These are phyloP conservation scores for Leptopilina drosophilae DNA, from an alignment of 2,888 invertebrate species.

Conservation along the genomic window DNA sequence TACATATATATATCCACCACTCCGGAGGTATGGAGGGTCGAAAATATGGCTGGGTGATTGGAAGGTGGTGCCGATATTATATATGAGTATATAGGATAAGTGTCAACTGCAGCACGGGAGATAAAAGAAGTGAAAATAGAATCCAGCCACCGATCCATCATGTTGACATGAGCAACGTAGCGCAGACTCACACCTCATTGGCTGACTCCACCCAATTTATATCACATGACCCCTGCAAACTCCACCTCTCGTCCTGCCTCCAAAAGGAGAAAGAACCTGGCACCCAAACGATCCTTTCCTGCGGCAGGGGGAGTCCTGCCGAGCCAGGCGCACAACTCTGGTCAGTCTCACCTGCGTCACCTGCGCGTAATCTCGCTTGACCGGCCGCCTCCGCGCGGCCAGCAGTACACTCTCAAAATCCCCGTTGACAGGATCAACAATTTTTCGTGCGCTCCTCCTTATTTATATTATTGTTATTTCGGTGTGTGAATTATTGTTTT, in stretches of 20 bases:
- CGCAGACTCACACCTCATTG: conserved; percentile 66
- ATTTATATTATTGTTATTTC: no score
- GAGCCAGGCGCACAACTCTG: conserved; percentile 56
- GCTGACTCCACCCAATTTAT: conserved; percentile 66
- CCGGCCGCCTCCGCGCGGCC: conserved; percentile 51
- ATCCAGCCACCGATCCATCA: conserved; percentile 75
- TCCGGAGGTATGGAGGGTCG: conserved; percentile 51
- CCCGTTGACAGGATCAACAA: conserved; percentile 36
- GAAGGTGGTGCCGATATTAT: conserved; percentile 62
- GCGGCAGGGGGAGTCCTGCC: conserved; percentile 55
- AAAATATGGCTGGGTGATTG: conserved; percentile 54
- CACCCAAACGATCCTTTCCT: conserved; percentile 44
- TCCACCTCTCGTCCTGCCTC: conserved; percentile 57
- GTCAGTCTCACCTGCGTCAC: conserved; percentile 69
- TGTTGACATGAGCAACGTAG: conserved; percentile 68
- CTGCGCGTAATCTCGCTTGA: conserved; percentile 61
- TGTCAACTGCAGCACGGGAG: conserved; percentile 76
- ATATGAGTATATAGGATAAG: conserved; percentile 65
- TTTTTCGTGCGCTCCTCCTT: neutral
- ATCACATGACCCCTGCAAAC: conserved; percentile 64
- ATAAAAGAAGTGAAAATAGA: conserved; percentile 76
- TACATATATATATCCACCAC: neutral
- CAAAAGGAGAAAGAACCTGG: conserved; percentile 48
- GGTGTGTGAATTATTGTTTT: neutral
- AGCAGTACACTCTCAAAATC: conserved; percentile 49